Evolutionary conservation across 2,797 vertebrate species (phyloP).

Genomic region (Sphenodon punctatus): DNA sequence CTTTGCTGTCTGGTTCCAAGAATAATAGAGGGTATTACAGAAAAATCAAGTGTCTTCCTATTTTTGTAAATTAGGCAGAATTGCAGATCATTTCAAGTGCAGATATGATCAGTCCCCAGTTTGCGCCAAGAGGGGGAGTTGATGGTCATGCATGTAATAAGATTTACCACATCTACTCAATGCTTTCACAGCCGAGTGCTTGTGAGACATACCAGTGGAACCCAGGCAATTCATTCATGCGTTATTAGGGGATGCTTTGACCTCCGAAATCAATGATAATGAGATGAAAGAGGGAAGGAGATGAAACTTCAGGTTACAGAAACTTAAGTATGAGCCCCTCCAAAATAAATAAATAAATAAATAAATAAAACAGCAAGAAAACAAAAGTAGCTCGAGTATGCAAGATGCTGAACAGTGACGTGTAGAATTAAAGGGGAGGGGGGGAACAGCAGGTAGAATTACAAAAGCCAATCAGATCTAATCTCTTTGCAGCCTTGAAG

Average conservation of each 20-base stretch:
- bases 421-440: constrained; percentile 68
- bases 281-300: constrained; percentile 55
- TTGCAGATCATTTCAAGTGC: background rate
- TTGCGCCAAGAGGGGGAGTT: constrained; percentile 11
- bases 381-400: constrained; percentile 43
- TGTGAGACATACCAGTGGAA: background rate
- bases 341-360: background rate
- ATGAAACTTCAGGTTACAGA: constrained; percentile 55
- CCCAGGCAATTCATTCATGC: constrained; percentile 46
- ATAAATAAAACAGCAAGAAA: constrained; percentile 23
- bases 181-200: constrained; percentile 14
- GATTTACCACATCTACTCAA: background rate
- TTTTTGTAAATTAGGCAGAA: background rate
- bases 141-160: background rate
- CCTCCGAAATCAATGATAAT: constrained; percentile 63
- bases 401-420: constrained; percentile 66
- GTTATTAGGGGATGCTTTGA: constrained; percentile 24
- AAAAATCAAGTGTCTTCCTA: background rate
- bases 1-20: constrained; percentile 10
- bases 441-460: constrained; percentile 66
- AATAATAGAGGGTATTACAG: background rate
- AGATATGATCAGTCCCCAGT: constrained; percentile 28
- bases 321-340: constrained; percentile 56
- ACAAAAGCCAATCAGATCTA: constrained; percentile 76
- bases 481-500: constrained; percentile 67